Conservation (phyloP, 2,797 vertebrate genomes). For the Petrocephalus sullivani region DNA sequence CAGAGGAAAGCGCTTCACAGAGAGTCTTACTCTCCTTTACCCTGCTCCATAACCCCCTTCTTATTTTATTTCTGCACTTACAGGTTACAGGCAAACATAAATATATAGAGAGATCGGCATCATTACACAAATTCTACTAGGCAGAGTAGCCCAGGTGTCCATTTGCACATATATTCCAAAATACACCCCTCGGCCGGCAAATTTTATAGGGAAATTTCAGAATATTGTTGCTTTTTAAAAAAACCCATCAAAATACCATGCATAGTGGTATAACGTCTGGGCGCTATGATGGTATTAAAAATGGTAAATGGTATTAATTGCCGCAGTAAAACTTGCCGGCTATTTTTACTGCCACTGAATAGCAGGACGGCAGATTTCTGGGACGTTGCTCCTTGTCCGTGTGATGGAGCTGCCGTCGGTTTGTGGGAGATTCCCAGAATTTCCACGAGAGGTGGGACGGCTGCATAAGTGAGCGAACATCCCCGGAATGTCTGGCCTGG, state of each 20-base stretch:
- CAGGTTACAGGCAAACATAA: too few species aligned
- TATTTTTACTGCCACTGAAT: background rate
- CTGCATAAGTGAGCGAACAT: background rate
- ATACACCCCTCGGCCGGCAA: background rate
- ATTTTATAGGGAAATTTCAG: background rate
- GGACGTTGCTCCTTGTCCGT: background rate
- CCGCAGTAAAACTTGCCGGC: background rate
- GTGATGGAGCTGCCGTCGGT: background rate
- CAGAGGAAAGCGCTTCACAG: background rate
- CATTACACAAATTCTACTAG: too few species aligned
- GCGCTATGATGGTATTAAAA: background rate
- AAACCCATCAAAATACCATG: background rate
- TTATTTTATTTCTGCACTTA: too few species aligned
- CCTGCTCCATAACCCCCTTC: too few species aligned
- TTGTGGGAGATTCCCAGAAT: background rate
- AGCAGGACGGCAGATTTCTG: background rate
- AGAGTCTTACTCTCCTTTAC: background rate
- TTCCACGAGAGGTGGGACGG: background rate
- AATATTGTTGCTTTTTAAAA: background rate
- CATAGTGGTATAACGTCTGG: background rate
- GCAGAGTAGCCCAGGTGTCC: too few species aligned
- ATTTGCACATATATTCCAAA: background rate
- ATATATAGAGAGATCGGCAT: too few species aligned
- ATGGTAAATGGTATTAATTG: too few species aligned
- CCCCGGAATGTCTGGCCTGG: background rate